Conservation (phyloP, 1,140 invertebrate genomes). For the Hesperophylax magnus region DNA sequence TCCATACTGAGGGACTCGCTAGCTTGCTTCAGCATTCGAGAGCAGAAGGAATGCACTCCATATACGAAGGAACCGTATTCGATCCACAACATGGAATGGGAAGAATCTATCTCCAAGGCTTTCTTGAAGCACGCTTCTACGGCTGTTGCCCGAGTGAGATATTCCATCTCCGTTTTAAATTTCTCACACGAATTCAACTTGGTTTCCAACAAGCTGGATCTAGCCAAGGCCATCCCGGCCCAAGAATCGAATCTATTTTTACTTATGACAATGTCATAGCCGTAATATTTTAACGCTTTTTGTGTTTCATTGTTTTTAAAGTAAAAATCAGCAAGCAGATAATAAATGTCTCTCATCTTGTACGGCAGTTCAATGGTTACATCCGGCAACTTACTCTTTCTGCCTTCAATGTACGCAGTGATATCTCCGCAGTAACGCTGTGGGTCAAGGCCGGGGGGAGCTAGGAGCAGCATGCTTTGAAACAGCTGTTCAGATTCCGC, state of each 20-base stretch:
- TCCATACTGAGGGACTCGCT: conserved; percentile 84
- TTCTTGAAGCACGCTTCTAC: conserved; percentile 84
- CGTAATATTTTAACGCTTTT: conserved; percentile 86
- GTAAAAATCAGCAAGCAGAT: conserved; percentile 92
- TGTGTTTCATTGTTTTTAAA: conserved; percentile 88
- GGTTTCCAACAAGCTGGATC: conserved; percentile 84
- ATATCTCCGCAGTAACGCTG: conserved; percentile 73
- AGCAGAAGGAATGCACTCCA: conserved; percentile 89
- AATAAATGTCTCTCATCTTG: conserved; percentile 84
- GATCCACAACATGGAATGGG: conserved; percentile 85
- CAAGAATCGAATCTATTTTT: conserved; percentile 89
- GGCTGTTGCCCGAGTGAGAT: conserved; percentile 79
- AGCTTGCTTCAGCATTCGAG: conserved; percentile 85
- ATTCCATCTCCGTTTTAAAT: conserved; percentile 77
- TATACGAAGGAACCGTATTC: conserved; percentile 92
- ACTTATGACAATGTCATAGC: conserved; percentile 86
- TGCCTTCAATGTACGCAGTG: conserved; percentile 77
- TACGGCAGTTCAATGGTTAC: conserved; percentile 68
- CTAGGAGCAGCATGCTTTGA: conserved; percentile 79
- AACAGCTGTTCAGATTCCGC: conserved; percentile 84
- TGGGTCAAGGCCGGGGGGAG: conserved; percentile 80
- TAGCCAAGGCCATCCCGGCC: conserved; percentile 90
- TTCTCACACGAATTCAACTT: conserved; percentile 83
- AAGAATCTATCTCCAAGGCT: conserved; percentile 80
- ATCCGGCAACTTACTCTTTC: conserved; percentile 70